A percentile compares a stretch with the other conserved stretches of the same genome.
phyloP scores from a whole-genome alignment of 2,888 invertebrate genomes.

The Beris chalybata region DNA sequence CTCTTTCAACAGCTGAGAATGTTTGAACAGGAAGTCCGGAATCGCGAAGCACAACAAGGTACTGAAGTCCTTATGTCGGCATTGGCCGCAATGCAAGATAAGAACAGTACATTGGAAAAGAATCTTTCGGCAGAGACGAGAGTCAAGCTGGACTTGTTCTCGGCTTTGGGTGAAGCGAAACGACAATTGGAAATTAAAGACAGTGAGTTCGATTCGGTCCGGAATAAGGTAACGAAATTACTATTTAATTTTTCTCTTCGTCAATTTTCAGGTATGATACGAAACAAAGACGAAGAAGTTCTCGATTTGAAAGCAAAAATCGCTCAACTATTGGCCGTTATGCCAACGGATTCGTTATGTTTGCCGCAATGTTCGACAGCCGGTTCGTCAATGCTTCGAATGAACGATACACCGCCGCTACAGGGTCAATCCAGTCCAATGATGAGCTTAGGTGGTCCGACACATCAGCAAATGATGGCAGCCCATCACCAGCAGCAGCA shows the following conservation, averaged over 20 bases:
- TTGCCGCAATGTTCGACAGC: conserved; percentile 60
- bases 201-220: conserved; percentile 59
- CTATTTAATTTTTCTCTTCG: conserved; percentile 1
- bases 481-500: conserved; percentile 42
- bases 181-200: conserved; percentile 85
- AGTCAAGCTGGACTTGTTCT: conserved; percentile 96
- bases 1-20: conserved; percentile 48
- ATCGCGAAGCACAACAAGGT: conserved; percentile 57
- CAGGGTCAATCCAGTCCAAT: conserved; percentile 56
- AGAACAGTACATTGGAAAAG: conserved; percentile 88
- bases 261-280: conserved; percentile 68
- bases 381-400: conserved; percentile 63
- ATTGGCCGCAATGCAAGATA: conserved; percentile 82
- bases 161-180: conserved; percentile 94
- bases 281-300: conserved; percentile 87
- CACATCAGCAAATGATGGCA: conserved; percentile 26
- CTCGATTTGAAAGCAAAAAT: conserved; percentile 87
- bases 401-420: conserved; percentile 58
- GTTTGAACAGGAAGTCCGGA: conserved; percentile 53
- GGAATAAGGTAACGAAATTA: conserved; percentile 1
- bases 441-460: conserved; percentile 44
- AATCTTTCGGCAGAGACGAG: conserved; percentile 95
- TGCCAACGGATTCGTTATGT: conserved; percentile 67
- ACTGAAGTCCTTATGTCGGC: conserved; percentile 80
- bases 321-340: conserved; percentile 91